These are phyloP conservation scores for Notodonta ziczac DNA, from an alignment of 2,888 invertebrate genomes.

Conservation along the genomic window DNA sequence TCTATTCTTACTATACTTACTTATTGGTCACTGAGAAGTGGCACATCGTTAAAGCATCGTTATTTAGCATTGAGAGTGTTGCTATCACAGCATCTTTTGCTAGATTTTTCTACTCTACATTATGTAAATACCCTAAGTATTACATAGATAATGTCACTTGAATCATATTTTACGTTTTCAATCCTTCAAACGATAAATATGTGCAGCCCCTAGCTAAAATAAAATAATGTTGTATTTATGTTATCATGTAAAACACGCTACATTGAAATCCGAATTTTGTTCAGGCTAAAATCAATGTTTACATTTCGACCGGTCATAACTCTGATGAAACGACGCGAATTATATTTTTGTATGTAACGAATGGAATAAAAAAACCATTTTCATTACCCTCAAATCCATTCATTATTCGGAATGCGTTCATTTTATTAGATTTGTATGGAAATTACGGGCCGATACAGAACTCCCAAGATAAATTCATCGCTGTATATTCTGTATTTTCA, in stretches of 20 bases:
- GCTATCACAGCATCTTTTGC: too few species aligned
- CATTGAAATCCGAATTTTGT: conserved; percentile 12
- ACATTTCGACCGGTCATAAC: conserved; percentile 41
- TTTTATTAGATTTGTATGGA: conserved; percentile 74
- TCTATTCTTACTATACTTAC: too few species aligned
- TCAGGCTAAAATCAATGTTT: conserved; percentile 36
- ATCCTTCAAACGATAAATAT: too few species aligned
- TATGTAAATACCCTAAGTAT: too few species aligned
- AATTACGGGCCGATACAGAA: conserved; percentile 57
- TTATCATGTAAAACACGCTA: neutral
- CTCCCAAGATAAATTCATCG: conserved; percentile 58
- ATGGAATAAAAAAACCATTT: conserved; percentile 56
- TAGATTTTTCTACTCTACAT: too few species aligned
- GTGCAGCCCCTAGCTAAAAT: neutral
- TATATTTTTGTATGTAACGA: conserved; percentile 50
- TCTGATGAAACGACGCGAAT: conserved; percentile 28
- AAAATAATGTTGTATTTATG: conserved; percentile 7
- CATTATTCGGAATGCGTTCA: conserved; percentile 59
- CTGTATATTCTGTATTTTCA: conserved; percentile 58
- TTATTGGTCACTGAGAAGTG: too few species aligned
- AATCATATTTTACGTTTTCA: too few species aligned
- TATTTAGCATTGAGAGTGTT: too few species aligned
- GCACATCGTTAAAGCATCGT: too few species aligned
- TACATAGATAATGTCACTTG: too few species aligned
- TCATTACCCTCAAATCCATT: conserved; percentile 57